Evolutionary conservation across 2,888 invertebrate species (phyloP), one percentile per base, ranked within the genome.

Genomic region (Orchestes rusci): DNA sequence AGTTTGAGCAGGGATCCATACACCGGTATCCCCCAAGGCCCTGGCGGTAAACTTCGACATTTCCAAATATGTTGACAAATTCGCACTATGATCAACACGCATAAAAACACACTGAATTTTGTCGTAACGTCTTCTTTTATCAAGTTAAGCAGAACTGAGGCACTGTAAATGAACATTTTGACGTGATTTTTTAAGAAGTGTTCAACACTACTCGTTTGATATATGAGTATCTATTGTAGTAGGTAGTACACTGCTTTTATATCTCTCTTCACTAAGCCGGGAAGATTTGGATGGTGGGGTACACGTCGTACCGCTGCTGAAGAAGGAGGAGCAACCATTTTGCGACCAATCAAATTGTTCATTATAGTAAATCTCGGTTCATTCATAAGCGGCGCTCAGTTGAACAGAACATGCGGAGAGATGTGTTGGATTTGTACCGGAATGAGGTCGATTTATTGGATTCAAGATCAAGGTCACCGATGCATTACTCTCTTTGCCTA

Each of bases 21-120:
- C 39, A 91, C 72, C 15, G 92, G 92, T 3, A 87, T 71, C 2
- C 91, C 89, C 84, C 85, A 85, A 2, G 92, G 92, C 2, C 92
- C 92, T 1, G 92, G 92, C 1, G 92, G 92, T 55, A 90, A 70
- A 53, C 73, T 69, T 56, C 52, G 62, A 50, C 61, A 65, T 60
- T 67, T 62, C 50, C 57, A 65, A 32, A 63, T 45, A 8, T 70
- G 42, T 62, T 62, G 28, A 65, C 60, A 45, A 62, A 53, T 50
- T 64, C 61, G 29, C 60, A 57, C 73, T 51, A 65, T 66, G 53
- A 71, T 54, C 59, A 73, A 72, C 46, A 73, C 69, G 53, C 74
- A 58, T 57, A 79, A 64, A 54, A 76, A 73, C 52, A 73, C 69
- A 59, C 80, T 64, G 55, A 75, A 60, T 50, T 69, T 70, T 43